phyloP scores from a whole-genome alignment of 35 echinoderm and acorn worm species.

The Ptychodera flava region DNA sequence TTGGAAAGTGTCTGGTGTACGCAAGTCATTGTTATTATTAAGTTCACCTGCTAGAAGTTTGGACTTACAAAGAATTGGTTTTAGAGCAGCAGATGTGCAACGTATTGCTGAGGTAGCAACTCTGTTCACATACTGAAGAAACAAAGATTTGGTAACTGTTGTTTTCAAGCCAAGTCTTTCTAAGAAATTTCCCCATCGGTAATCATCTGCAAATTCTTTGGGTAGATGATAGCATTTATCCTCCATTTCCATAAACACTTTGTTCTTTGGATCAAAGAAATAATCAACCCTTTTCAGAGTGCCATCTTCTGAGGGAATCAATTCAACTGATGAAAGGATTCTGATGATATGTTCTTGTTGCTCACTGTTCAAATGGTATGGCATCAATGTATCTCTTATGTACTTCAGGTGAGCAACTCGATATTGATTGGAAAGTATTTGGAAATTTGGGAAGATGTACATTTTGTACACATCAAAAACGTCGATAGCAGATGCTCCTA shows the following conservation, averaged over 20 bases:
- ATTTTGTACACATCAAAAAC: background rate
- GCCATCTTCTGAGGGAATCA: background rate
- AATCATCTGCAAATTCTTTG: background rate
- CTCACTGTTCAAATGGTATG: background rate
- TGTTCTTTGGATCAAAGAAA: background rate
- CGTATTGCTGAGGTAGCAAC: background rate
- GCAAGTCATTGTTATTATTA: background rate
- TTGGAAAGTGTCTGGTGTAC: background rate
- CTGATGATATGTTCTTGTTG: background rate
- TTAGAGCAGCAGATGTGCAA: background rate
- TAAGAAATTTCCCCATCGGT: background rate
- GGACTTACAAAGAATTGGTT: background rate
- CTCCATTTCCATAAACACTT: background rate
- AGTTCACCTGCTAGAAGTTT: background rate
- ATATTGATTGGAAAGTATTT: background rate
- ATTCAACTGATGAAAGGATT: background rate
- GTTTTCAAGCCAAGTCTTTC: background rate
- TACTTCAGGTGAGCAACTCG: background rate
- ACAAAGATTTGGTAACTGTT: background rate
- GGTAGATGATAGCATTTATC: background rate
- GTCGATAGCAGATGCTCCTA: no score
- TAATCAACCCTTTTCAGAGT: background rate
- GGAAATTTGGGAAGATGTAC: background rate
- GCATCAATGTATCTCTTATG: background rate
- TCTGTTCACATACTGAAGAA: background rate